phyloP scores from a whole-genome alignment of 2,888 invertebrate species.

The Microctonus aethiopoides region DNA sequence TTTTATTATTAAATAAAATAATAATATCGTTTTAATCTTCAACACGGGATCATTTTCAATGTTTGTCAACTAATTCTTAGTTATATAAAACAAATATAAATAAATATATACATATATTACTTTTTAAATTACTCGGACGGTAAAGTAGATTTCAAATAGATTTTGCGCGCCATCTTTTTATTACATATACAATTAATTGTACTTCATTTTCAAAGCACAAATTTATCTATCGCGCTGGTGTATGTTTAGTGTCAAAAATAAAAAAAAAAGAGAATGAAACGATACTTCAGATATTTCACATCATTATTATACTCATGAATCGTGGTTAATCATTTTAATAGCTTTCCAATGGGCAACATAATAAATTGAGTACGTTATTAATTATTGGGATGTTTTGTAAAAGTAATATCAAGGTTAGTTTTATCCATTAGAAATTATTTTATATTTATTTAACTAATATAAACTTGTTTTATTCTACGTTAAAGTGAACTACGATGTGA shows the following conservation, averaged over 20 bases:
- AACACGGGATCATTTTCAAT: neutral
- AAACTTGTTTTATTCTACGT: conserved; percentile 1
- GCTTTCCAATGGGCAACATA: neutral
- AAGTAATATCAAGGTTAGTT: conserved; percentile 63
- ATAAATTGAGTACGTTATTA: conserved; percentile 47
- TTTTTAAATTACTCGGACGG: neutral
- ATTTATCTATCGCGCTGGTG: too few relatives aligned
- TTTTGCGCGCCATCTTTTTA: neutral
- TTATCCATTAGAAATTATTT: conserved; percentile 22
- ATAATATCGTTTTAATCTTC: neutral
- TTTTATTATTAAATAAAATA: too few relatives aligned
- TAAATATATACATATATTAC: too few relatives aligned
- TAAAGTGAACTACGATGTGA: conserved; percentile 17
- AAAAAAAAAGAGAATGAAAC: neutral
- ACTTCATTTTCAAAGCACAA: too few relatives aligned
- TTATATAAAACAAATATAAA: too few relatives aligned
- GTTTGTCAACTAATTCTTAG: too few relatives aligned
- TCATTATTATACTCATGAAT: neutral
- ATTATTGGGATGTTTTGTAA: conserved; percentile 65
- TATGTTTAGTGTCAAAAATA: neutral
- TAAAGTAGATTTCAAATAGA: neutral
- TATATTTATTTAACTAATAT: conserved; percentile 26
- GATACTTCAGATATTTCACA: neutral
- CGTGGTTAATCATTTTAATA: neutral
- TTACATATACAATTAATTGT: neutral